These are phyloP conservation scores for Sesamia inferens DNA, from an alignment of 2,888 invertebrate genomes.

Conservation along the genomic window DNA sequence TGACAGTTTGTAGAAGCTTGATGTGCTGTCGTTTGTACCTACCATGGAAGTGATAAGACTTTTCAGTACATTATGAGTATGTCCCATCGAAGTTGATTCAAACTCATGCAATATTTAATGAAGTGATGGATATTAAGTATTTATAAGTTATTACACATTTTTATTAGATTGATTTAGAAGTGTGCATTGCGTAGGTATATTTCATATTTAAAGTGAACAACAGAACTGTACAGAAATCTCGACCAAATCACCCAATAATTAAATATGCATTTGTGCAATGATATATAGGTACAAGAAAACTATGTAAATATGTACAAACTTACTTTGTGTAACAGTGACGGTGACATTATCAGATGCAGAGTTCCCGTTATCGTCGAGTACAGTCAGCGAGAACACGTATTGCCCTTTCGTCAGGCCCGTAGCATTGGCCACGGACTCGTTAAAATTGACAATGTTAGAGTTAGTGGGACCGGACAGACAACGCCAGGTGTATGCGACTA, in stretches of 20 bases:
- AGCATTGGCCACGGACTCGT: constrained; percentile 93
- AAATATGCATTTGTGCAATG: constrained; percentile 18
- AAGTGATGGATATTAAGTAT: not conserved
- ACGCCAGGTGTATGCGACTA: constrained; percentile 95
- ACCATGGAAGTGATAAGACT: no score
- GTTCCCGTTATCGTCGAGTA: constrained; percentile 95
- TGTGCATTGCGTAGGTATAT: not conserved
- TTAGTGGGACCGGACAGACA: constrained; percentile 93
- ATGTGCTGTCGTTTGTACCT: no score
- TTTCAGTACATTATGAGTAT: constrained; percentile 4
- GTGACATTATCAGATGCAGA: constrained; percentile 93
- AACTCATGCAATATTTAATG: constrained; percentile 46
- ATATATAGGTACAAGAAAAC: constrained; percentile 27
- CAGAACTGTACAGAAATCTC: constrained; percentile 10
- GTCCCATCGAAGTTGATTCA: constrained; percentile 10
- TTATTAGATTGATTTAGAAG: constrained; percentile 9
- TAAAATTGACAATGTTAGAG: constrained; percentile 87
- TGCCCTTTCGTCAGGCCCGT: constrained; percentile 95
- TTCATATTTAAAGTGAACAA: not conserved
- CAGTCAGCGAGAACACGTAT: constrained; percentile 95
- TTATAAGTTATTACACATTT: constrained; percentile 21
- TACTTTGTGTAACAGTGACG: constrained; percentile 96
- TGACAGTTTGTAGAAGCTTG: no score
- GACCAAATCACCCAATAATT: not conserved
- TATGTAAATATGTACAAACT: constrained; percentile 76